These are phyloP conservation scores for Siniperca obscura DNA, from an alignment of 2,797 vertebrate genomes.

Conservation along the genomic window DNA sequence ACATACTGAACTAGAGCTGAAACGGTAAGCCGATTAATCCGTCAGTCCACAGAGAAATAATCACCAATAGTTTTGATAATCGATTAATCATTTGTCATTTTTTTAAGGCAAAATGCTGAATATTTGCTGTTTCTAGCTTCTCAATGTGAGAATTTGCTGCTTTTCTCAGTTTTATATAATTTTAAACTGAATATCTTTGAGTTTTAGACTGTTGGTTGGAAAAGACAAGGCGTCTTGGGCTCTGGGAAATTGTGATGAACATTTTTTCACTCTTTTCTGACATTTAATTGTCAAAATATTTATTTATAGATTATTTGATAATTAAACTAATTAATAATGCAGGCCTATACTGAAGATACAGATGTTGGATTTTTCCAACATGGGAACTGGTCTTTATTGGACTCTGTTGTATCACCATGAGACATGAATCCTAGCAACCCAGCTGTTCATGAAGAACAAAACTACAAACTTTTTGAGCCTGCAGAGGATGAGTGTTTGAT, in stretches of 20 bases:
- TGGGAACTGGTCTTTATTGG: too few relatives aligned
- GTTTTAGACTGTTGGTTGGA: neutral
- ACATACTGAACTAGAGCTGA: neutral
- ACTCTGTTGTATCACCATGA: too few relatives aligned
- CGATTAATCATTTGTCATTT: neutral
- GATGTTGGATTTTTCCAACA: neutral
- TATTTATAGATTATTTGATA: neutral
- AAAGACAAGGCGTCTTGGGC: too few relatives aligned
- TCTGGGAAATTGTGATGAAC: neutral
- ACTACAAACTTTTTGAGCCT: neutral
- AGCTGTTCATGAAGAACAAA: neutral
- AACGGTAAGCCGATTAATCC: neutral
- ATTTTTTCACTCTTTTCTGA: neutral
- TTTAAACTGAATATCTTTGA: neutral
- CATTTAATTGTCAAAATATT: neutral
- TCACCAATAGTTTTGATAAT: neutral
- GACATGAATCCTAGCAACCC: too few relatives aligned
- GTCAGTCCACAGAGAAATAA: neutral
- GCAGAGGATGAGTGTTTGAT: neutral
- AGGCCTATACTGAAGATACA: neutral
- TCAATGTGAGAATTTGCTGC: neutral
- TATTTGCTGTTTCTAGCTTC: neutral
- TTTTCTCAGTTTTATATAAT: neutral
- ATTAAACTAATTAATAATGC: neutral
- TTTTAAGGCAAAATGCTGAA: neutral